Conservation (phyloP, 2,888 invertebrate species). For the Ptychoptera albimana region DNA sequence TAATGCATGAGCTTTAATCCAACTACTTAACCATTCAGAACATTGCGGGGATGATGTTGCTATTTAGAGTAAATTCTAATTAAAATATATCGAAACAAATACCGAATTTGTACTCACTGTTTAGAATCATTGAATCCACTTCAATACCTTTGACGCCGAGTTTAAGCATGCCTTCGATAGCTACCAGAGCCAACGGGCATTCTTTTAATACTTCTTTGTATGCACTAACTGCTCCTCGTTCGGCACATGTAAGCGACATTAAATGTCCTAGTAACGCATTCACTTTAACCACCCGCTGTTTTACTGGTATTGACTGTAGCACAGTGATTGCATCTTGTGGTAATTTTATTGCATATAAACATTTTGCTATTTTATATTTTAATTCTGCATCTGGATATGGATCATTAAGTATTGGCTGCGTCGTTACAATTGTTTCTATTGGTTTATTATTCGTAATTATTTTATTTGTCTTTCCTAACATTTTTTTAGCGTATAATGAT, state of each 20-base stretch:
- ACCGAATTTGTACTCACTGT: conserved; percentile 23
- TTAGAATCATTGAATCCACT: conserved; percentile 53
- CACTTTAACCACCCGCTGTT: conserved; percentile 52
- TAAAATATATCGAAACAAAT: background rate
- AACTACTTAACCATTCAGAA: conserved; percentile 39
- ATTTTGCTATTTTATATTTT: conserved; percentile 54
- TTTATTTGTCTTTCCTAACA: conserved; percentile 20
- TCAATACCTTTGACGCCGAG: conserved; percentile 58
- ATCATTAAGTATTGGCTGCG: conserved; percentile 12
- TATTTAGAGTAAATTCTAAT: conserved; percentile 7
- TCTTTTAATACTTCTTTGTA: conserved; percentile 66
- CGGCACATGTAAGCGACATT: conserved; percentile 50
- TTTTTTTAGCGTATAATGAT: conserved; percentile 34
- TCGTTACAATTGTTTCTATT: conserved; percentile 15
- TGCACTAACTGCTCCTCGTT: conserved; percentile 52
- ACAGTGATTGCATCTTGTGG: conserved; percentile 35
- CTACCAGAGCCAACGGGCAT: conserved; percentile 59
- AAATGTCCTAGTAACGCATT: conserved; percentile 63
- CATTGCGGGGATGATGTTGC: conserved; percentile 20
- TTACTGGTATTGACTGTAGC: conserved; percentile 33
- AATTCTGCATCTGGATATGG: conserved; percentile 43
- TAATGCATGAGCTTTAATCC: conserved; percentile 47
- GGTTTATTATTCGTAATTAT: conserved; percentile 13
- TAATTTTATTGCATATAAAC: conserved; percentile 49
- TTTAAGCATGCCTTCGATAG: conserved; percentile 52